A percentile compares a stretch with the other conserved stretches of the same genome.
Conservation (phyloP, 92 coral and sea anemone species). For the Epizoanthus rinbou region DNA sequence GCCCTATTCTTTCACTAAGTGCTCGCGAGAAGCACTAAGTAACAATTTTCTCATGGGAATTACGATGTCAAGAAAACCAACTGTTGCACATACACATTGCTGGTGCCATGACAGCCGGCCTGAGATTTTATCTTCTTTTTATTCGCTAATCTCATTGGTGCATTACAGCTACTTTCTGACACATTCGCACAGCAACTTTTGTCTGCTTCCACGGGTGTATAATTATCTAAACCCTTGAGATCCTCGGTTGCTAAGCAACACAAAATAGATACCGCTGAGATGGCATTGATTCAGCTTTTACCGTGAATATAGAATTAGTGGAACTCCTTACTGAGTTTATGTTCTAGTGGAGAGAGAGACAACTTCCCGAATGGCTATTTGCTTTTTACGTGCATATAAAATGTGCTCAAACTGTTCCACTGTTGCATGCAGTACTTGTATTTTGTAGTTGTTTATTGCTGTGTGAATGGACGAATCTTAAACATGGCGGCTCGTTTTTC, state of each 20-base stretch:
- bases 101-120: too few relatives aligned
- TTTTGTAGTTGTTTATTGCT: too few relatives aligned
- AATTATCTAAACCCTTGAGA: slow-evolving; percentile 36
- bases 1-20: neutral
- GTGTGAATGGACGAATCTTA: too few relatives aligned
- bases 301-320: neutral
- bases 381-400: neutral
- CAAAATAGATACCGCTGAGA: slow-evolving; percentile 9
- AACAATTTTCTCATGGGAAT: slow-evolving; percentile 37
- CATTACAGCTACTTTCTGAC: slow-evolving; percentile 31
- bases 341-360: neutral
- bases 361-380: neutral
- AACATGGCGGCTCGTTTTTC: neutral
- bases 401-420: neutral
- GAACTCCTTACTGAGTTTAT: neutral
- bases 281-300: neutral
- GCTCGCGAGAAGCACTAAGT: neutral
- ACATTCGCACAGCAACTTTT: slow-evolving; percentile 75
- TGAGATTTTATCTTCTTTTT: slow-evolving; percentile 15
- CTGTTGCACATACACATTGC: slow-evolving; percentile 21
- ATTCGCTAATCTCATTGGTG: slow-evolving; percentile 14
- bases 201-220: slow-evolving; percentile 43
- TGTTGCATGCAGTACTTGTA: neutral
- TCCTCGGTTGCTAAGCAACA: slow-evolving; percentile 36
- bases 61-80: neutral